Base-by-base conservation (phyloP, 2,888 invertebrate species). In the Acheta domesticus region DNA sequence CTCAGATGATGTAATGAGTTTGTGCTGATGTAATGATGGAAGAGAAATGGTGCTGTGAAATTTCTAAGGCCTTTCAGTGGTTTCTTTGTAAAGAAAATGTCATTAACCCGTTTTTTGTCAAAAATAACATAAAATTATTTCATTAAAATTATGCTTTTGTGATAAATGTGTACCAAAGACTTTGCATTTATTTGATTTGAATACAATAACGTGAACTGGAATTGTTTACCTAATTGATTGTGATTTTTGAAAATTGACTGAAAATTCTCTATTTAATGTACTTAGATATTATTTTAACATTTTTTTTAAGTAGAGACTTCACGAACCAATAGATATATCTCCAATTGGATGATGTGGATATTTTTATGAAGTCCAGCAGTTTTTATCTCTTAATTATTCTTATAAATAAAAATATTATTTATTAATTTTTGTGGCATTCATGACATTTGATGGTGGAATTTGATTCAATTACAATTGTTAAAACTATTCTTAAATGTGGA, bases 111-210 rank as follows among this genome's bases (percentile, higher is more conserved):
- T 14, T 62, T 62, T 62, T 62, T 62, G n/a, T 62, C n/a, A 62
- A n/a, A 62, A 62, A 19, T 62, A 62, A 62, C 62, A 62, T n/a
- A 62, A 62, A 62, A 62, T 62, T 62, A 62, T 62, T 62, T 62
- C 62, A n/a, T n/a, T 62, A 62, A 75, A 75, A 23, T 75, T 62
- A 79, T 81, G 79, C 12, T 73, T 76, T 81, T 81, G 81, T 81
- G 81, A 81, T 81, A 79, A 49, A 73, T 78, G 49, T 75, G 79
- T 80, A 80, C 81, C 81, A 81, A 81, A 81, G 81, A 81, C 76
- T 50, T 77, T 80, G 79, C 78, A 81, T 80, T 81, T 79, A 80
- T 80, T 75, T 79, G 62, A 75, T 76, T 48, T 76, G 76, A 20
- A 48, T 48, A 48, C 76, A 76, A 23, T 36, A 36, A 62, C n/a